Evolutionary conservation across 2,113 vertebrate genomes (phyloP).

Genomic region (Hemibagrus wyckioides): DNA sequence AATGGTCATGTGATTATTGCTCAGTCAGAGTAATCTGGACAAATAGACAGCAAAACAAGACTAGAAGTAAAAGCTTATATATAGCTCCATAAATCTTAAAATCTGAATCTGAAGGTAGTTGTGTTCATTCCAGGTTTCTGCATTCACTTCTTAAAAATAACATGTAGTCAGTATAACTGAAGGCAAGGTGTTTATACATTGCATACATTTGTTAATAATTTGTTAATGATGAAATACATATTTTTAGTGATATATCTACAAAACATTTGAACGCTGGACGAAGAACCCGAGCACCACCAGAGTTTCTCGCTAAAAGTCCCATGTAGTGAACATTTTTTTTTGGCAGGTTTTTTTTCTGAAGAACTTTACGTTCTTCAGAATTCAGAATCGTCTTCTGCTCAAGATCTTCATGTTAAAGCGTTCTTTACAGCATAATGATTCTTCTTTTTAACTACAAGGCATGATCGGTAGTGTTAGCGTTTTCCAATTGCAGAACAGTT

Average conservation of each 20-base stretch:
- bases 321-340: conserved; percentile 1
- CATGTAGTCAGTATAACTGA: conserved; percentile 65
- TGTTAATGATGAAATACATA: conserved; percentile 74
- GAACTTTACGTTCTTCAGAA: too few relatives aligned
- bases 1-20: background rate
- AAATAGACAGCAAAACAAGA: background rate
- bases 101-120: conserved; percentile 70
- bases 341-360: background rate
- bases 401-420: conserved; percentile 21
- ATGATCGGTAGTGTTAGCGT: conserved; percentile 8
- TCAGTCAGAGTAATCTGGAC: background rate
- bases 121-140: conserved; percentile 68
- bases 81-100: conserved; percentile 55
- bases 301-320: background rate
- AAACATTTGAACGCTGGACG: conserved; percentile 52
- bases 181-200: conserved; percentile 68
- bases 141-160: conserved; percentile 67
- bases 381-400: too few relatives aligned
- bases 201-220: conserved; percentile 75
- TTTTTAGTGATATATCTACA: conserved; percentile 69
- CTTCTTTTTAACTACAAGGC: background rate
- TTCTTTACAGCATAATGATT: background rate
- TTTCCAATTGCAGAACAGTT: conserved; percentile 13
- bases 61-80: conserved; percentile 8
- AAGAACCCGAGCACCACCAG: conserved; percentile 34